Evolutionary conservation across 2,888 invertebrate species (phyloP), one percentile per base, ranked within the genome.

Genomic region (Leptopilina myrica): DNA sequence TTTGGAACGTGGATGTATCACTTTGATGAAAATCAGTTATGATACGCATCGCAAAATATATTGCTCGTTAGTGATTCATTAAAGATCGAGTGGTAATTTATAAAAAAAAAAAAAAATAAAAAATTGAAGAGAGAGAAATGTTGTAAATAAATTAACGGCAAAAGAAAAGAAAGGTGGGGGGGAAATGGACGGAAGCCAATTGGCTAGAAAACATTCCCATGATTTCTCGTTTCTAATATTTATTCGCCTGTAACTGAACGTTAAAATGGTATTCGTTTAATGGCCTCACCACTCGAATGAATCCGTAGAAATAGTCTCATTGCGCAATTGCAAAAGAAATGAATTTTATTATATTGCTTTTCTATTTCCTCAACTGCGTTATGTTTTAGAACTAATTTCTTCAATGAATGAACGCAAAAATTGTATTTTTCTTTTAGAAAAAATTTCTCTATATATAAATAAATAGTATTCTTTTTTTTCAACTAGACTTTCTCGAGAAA

Each of bases 141-240:
- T 20, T n/a, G 5, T 53, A n/a, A 56, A 56, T 33, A n/a, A 73
- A 33, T 73, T 56, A 73, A 73, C n/a, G n/a, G 7, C 56, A 46
- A 1, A 9, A 9, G 46, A 46, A 46, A 9, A 46, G 9, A 53
- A n/a, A 2, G 56, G 62, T 20, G 26, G 62, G 49, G 26, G 7
- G 20, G 33, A 56, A 73, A 73, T 56, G 53, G 56, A n/a, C 73
- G 56, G 56, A 56, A 73, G 56, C 56, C 69, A 53, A 69, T 69
- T 49, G 53, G 9, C 14, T 33, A 26, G n/a, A 49, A 73, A 73
- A 73, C 56, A 73, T 73, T 73, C 56, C 33, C 53, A 73, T 56
- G 73, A 56, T 73, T 73, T 73, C 56, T 56, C 53, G 33, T 73
- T 73, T 73, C 73, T 56, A 53, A 56, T 73, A 56, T 73, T 73